Conservation (phyloP, 1,140 invertebrate genomes). For the Scylla paramamosain region DNA sequence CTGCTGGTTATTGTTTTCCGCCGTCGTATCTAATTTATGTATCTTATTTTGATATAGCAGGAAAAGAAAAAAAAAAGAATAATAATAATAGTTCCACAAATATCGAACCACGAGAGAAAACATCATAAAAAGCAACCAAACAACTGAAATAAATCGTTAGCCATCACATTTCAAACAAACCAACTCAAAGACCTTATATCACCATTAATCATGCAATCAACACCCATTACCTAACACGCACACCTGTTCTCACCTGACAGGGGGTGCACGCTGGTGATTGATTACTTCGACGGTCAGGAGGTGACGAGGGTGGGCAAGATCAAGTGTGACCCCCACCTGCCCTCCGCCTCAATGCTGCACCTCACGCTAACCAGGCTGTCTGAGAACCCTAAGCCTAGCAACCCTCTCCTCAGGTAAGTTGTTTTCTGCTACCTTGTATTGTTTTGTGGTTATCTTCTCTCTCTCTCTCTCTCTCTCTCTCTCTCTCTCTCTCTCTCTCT, state of each 20-base stretch:
- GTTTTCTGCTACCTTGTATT: not conserved
- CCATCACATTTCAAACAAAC: no score
- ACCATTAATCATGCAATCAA: no score
- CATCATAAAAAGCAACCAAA: no score
- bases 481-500: no score
- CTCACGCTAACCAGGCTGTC: conserved; percentile 68
- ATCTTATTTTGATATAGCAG: no score
- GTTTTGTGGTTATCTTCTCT: not conserved
- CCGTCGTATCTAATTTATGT: not conserved
- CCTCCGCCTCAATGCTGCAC: conserved; percentile 64
- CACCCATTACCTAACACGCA: not conserved
- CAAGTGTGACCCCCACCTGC: conserved; percentile 75
- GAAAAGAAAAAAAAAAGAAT: no score
- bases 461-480: no score
- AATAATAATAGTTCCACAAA: no score
- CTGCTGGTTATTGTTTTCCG: not conserved
- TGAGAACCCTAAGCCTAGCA: conserved; percentile 50
- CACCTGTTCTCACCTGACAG: conserved; percentile 45
- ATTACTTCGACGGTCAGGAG: conserved; percentile 72
- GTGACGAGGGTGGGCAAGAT: conserved; percentile 69
- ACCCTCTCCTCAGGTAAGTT: conserved; percentile 69
- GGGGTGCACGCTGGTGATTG: conserved; percentile 72
- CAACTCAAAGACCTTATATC: no score
- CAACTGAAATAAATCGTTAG: no score
- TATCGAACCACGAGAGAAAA: no score